Conservation (phyloP, 2,113 vertebrate genomes). For the Apus apus region DNA sequence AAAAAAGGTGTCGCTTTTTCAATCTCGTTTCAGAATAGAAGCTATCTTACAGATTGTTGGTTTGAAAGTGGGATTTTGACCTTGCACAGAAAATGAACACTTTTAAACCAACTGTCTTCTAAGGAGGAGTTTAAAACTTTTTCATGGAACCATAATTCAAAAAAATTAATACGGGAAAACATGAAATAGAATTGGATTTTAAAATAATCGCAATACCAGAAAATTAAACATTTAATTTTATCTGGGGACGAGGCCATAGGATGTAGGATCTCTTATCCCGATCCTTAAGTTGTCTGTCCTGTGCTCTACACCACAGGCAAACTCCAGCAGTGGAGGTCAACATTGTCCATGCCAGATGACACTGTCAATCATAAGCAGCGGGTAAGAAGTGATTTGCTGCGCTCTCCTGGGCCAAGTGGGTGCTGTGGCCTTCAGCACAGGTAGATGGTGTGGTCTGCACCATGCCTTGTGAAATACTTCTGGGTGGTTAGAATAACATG, state of each 20-base stretch:
- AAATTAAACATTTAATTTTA: neutral
- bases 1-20: neutral
- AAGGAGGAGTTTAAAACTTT: neutral
- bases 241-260: neutral
- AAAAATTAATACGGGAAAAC: neutral
- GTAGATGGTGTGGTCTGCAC: neutral
- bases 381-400: neutral
- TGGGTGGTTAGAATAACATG: neutral
- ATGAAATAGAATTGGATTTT: neutral
- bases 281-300: neutral
- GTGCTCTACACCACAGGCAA: neutral
- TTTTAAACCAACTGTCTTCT: neutral
- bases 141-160: neutral
- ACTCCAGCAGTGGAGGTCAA: fast-evolving
- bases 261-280: neutral
- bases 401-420: neutral
- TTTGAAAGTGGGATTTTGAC: neutral
- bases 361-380: neutral
- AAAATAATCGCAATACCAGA: neutral
- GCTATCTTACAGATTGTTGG: neutral
- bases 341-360: neutral
- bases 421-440: neutral
- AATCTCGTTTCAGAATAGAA: neutral
- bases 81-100: neutral
- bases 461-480: neutral